Percentiles rank a stretch among this genome's conserved stretches.
Conservation (phyloP, 2,113 vertebrate species). For the Oreochromis spilurus region DNA sequence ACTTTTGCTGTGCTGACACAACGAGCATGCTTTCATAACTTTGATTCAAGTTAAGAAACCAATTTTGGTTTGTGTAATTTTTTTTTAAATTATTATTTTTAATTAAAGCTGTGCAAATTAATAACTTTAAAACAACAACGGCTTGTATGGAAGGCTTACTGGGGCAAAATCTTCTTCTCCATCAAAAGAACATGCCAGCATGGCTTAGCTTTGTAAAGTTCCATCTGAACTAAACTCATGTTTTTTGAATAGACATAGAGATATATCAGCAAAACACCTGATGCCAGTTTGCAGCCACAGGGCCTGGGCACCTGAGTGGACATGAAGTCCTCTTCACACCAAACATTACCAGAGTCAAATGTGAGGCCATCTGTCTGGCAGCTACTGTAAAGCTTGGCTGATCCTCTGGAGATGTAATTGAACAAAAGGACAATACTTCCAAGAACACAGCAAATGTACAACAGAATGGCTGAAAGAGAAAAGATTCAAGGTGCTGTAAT, state of each 20-base stretch:
- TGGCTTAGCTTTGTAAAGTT: neutral
- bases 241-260: neutral
- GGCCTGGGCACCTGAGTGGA: neutral
- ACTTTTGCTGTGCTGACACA: slow-evolving; percentile 12
- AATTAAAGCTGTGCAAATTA: neutral
- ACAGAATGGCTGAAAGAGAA: neutral
- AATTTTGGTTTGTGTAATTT: neutral
- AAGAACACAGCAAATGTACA: neutral
- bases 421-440: neutral
- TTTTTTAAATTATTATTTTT: neutral
- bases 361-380: neutral
- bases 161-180: neutral
- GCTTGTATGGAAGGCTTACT: neutral
- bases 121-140: neutral
- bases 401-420: neutral
- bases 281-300: neutral
- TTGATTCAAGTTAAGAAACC: neutral
- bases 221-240: neutral
- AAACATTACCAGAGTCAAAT: neutral
- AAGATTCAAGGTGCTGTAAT: neutral
- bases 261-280: neutral
- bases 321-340: neutral
- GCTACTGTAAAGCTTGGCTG: neutral
- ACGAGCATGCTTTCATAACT: neutral
- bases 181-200: neutral